These are phyloP conservation scores for Vireo altiloquus DNA, from an alignment of 2,113 vertebrate genomes.

Conservation along the genomic window DNA sequence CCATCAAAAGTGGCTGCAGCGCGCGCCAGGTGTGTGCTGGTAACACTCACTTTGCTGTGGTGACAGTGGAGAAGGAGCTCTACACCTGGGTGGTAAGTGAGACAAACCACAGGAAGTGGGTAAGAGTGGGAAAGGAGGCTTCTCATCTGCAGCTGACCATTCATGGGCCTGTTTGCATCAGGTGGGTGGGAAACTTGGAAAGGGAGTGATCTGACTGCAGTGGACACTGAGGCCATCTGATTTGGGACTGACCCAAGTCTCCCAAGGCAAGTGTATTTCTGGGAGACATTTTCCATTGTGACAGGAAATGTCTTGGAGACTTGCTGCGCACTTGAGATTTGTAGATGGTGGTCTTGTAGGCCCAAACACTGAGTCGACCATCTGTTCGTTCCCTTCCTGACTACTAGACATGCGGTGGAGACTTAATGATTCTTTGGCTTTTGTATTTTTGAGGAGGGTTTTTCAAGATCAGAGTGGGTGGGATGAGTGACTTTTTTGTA, in stretches of 20 bases:
- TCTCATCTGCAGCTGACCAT: background rate
- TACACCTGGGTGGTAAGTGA: conserved; percentile 98
- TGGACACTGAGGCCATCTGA: background rate
- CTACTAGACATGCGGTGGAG: background rate
- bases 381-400: background rate
- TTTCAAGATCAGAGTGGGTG: background rate
- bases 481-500: background rate
- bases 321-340: background rate
- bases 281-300: background rate
- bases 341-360: background rate
- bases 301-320: background rate
- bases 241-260: background rate
- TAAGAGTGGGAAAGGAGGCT: background rate
- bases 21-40: conserved; percentile 95
- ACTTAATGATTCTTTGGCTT: background rate
- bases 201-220: background rate
- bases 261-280: background rate
- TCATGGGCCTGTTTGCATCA: background rate
- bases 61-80: conserved; percentile 97
- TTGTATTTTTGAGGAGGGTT: background rate
- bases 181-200: background rate
- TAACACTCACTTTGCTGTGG: conserved; percentile 96
- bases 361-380: background rate
- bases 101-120: background rate
- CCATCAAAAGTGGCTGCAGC: conserved; percentile 93